Evolutionary conservation across 1,140 invertebrate genomes (phyloP).

Genomic region (Pantala flavescens): DNA sequence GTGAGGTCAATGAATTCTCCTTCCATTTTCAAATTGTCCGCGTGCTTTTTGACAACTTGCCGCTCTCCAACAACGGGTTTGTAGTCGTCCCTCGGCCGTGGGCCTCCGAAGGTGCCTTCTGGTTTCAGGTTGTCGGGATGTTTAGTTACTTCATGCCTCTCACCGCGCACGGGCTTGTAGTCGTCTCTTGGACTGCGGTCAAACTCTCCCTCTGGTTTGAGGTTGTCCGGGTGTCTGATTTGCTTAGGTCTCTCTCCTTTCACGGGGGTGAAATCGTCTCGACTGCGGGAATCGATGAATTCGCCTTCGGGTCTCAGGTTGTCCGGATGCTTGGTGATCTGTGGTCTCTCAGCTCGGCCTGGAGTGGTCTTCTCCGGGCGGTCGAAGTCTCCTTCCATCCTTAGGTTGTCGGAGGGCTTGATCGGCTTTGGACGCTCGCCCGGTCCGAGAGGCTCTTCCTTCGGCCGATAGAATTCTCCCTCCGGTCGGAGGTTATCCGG

Average conservation of each 20-base stretch:
- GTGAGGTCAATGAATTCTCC: conserved; percentile 32
- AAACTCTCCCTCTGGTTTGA: conserved; percentile 45
- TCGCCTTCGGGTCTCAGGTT: conserved; percentile 43
- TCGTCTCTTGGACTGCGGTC: conserved; percentile 37
- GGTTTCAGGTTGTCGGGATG: conserved; percentile 40
- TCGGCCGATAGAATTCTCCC: conserved; percentile 40
- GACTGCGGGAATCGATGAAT: conserved; percentile 32
- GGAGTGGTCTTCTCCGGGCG: conserved; percentile 28
- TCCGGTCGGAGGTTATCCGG: conserved; percentile 51
- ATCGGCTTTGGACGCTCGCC: conserved; percentile 39
- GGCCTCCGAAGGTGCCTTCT: conserved; percentile 39
- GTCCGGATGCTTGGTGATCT: conserved; percentile 41
- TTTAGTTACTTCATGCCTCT: conserved; percentile 34
- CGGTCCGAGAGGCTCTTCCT: conserved; percentile 31
- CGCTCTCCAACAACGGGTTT: conserved; percentile 41
- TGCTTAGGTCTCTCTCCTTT: conserved; percentile 16
- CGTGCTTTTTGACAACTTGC: conserved; percentile 39
- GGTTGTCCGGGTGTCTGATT: conserved; percentile 27
- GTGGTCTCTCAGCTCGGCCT: conserved; percentile 45
- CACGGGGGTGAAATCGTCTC: conserved; percentile 18
- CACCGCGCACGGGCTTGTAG: conserved; percentile 35
- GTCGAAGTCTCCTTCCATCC: conserved; percentile 45
- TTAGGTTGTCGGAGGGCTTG: conserved; percentile 46
- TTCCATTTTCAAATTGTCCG: conserved; percentile 28
- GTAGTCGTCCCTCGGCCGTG: conserved; percentile 24